A percentile compares a stretch with the other conserved stretches of the same genome.
These are phyloP conservation scores for Allolobophora icterica DNA, from an alignment of 2,888 invertebrate genomes.

Conservation along the genomic window DNA sequence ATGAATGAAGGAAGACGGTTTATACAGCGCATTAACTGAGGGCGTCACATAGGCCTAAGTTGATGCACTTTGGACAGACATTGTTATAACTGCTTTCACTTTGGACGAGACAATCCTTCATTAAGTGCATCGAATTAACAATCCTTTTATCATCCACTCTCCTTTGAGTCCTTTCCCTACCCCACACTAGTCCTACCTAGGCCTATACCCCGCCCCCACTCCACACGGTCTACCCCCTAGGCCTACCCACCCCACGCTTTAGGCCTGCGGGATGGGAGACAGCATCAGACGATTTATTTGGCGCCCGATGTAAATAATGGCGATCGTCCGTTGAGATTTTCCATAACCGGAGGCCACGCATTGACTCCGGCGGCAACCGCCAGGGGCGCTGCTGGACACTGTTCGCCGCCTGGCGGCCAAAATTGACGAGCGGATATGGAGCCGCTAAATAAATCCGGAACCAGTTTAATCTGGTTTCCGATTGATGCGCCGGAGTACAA, in stretches of 20 bases:
- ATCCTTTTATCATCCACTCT: not conserved
- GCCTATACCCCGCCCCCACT: not conserved
- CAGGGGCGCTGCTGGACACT: not conserved
- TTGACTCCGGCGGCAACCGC: not conserved
- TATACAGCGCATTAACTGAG: not conserved
- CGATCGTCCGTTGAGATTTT: not conserved
- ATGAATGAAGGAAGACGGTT: not conserved
- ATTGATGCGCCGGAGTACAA: not conserved
- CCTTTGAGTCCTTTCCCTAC: not conserved
- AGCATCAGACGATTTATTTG: not conserved
- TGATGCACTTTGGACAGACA: not conserved
- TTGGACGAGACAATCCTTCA: not conserved
- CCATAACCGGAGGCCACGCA: not conserved
- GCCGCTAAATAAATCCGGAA: not conserved
- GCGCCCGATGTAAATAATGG: not conserved
- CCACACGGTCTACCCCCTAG: not conserved
- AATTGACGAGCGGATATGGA: not conserved
- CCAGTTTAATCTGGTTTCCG: conserved; percentile 1
- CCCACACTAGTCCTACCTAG: not conserved
- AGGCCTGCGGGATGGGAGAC: not conserved
- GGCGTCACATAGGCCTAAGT: not conserved
- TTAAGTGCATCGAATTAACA: not conserved
- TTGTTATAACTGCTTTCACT: too few species aligned
- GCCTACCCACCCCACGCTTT: too few species aligned
- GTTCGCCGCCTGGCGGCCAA: not conserved